Percentiles rank a stretch among this genome's conserved stretches.
These are phyloP conservation scores for Palythoa heliodiscus DNA, from an alignment of 92 coral and sea anemone species.

Conservation along the genomic window DNA sequence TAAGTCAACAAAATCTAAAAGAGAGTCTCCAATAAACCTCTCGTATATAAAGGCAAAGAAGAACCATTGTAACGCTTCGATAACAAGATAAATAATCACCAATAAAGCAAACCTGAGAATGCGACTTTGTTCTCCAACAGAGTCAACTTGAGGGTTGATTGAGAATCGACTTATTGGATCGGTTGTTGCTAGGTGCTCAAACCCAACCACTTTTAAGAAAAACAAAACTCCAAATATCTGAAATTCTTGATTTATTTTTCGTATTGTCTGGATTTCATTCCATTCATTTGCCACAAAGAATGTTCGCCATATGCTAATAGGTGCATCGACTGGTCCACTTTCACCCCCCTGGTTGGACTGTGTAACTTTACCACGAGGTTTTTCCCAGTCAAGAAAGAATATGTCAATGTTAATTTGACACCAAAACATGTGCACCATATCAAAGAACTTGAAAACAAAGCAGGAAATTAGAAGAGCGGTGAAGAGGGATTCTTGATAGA, in stretches of 20 bases:
- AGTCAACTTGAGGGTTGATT: slow-evolving; percentile 65
- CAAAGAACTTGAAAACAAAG: slow-evolving; percentile 82
- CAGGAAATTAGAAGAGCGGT: slow-evolving; percentile 60
- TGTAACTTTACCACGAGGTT: slow-evolving; percentile 84
- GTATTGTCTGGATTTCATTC: slow-evolving; percentile 92
- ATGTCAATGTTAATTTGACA: slow-evolving; percentile 82
- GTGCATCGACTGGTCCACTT: slow-evolving; percentile 71
- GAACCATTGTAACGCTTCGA: slow-evolving; percentile 89
- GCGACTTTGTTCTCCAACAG: slow-evolving; percentile 81
- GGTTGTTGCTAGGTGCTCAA: slow-evolving; percentile 85
- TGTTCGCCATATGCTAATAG: slow-evolving; percentile 95
- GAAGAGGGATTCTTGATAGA: slow-evolving; percentile 82
- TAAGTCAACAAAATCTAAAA: slow-evolving; percentile 90
- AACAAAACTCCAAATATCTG: slow-evolving; percentile 82
- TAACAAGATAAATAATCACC: slow-evolving; percentile 67
- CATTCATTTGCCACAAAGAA: slow-evolving; percentile 94
- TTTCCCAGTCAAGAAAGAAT: slow-evolving; percentile 96
- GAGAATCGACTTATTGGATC: slow-evolving; percentile 78
- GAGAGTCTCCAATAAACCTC: slow-evolving; percentile 86
- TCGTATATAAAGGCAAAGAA: slow-evolving; percentile 92
- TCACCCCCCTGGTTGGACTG: slow-evolving; percentile 87
- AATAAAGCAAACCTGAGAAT: slow-evolving; percentile 81
- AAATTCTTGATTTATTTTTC: slow-evolving; percentile 87
- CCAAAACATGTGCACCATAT: slow-evolving; percentile 77
- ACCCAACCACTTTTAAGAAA: slow-evolving; percentile 88